These are phyloP conservation scores for Lepeophtheirus nordmannii DNA, from an alignment of 2,888 invertebrate species.

Conservation along the genomic window DNA sequence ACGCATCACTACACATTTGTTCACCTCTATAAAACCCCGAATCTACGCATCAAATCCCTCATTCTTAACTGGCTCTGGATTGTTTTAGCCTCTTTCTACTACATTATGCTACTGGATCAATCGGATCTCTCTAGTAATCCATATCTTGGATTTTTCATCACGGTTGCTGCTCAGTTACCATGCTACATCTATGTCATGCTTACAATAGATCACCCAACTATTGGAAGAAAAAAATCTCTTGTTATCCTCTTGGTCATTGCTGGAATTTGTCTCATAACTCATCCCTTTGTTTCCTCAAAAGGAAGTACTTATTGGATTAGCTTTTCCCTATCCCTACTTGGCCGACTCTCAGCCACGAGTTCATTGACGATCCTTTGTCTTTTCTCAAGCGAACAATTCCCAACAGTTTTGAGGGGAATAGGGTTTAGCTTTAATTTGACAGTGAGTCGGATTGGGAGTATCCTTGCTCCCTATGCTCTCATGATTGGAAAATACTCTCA, in stretches of 20 bases:
- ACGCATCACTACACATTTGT: conserved; percentile 12
- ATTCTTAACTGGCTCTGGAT: conserved; percentile 13
- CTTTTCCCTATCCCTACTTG: conserved; percentile 13
- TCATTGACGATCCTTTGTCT: conserved; percentile 24
- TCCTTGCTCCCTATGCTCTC: conserved; percentile 17
- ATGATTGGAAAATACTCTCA: conserved; percentile 14
- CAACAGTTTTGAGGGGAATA: conserved; percentile 22
- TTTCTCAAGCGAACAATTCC: conserved; percentile 23
- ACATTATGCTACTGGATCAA: conserved; percentile 24
- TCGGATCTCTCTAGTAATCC: conserved; percentile 16
- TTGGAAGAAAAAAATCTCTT: conserved; percentile 18
- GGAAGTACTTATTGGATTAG: not conserved
- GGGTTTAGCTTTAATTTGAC: conserved; percentile 16
- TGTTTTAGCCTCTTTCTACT: conserved; percentile 16
- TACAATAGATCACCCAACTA: conserved; percentile 11
- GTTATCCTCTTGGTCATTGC: conserved; percentile 6
- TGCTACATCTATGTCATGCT: conserved; percentile 22
- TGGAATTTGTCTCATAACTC: conserved; percentile 8
- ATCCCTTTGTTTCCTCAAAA: conserved; percentile 11
- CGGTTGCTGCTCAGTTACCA: conserved; percentile 15
- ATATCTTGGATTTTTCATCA: conserved; percentile 21
- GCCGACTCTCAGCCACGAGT: conserved; percentile 21
- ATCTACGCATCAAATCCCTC: conserved; percentile 19
- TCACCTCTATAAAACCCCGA: conserved; percentile 11
- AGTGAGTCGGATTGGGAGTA: conserved; percentile 21